These are phyloP conservation scores for Ditula angustiorana DNA, from an alignment of 2,888 invertebrate genomes.

Conservation along the genomic window DNA sequence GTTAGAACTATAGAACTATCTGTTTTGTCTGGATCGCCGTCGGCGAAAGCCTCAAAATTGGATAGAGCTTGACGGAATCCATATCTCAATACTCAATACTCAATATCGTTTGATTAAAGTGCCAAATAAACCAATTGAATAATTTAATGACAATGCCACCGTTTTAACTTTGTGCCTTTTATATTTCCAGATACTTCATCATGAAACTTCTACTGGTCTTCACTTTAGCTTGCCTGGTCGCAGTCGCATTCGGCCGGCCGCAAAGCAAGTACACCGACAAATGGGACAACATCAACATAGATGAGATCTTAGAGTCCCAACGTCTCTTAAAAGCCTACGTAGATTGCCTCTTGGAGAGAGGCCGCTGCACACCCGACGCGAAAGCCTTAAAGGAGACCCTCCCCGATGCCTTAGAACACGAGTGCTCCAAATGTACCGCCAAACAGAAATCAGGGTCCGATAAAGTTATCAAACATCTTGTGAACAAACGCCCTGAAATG, in stretches of 20 bases:
- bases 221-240: constrained; percentile 65
- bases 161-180: too few relatives aligned
- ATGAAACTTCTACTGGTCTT: constrained; percentile 77
- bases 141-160: too few relatives aligned
- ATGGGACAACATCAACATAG: constrained; percentile 89
- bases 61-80: too few relatives aligned
- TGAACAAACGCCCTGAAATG: constrained; percentile 88
- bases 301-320: constrained; percentile 87
- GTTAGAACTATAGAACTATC: too few relatives aligned
- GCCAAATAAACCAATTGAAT: too few relatives aligned
- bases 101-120: too few relatives aligned
- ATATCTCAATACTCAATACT: too few relatives aligned
- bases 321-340: constrained; percentile 88
- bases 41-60: too few relatives aligned
- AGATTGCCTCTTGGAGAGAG: constrained; percentile 87
- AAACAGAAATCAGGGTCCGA: constrained; percentile 84
- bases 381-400: constrained; percentile 85
- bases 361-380: constrained; percentile 89
- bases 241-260: constrained; percentile 66
- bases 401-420: constrained; percentile 89
- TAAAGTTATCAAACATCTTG: constrained; percentile 88
- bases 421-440: constrained; percentile 89
- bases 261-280: constrained; percentile 87
- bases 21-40: too few relatives aligned
- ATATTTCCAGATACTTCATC: constrained; percentile 58